Base-by-base conservation (phyloP, 2,888 invertebrate species). In the Mechanitis messenoides region DNA sequence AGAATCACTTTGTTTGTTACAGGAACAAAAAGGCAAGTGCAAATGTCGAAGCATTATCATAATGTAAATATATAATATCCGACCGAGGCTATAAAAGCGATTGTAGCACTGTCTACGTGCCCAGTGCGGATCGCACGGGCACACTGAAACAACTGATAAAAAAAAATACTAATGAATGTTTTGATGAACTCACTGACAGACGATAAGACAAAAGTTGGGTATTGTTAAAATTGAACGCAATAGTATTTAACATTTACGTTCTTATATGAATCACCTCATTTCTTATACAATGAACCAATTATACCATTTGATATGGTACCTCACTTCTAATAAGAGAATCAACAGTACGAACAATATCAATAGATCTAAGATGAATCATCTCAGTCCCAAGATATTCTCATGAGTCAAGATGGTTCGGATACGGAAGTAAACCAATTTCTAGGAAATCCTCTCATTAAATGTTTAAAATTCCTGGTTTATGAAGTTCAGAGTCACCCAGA, bases 101-200 rank as follows among this genome's bases (percentile, higher is more conserved):
- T 50, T 33, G 69, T 59, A 63, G 56, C 66, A 45, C 20, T 45
- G 33, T 28, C 47, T 66, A 71, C 38, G 57, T 69, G 88, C 83
- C 84, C 88, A 89, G 87, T 89, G 86, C 85, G 89, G 88, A 88
- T 87, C 74, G 89, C 74, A 81, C 87, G 85, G 87, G 87, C 85
- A 85, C 72, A 85, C 84, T 73, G 71, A 67, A 81, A 81, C 79
- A 81, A 61, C 74, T 59, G 55, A 58, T 56, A 62, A 68, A 67
- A 62, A 62, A 45, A 47, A 45, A 46, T 55, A 45, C 6, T 2
- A 31, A 50, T 7, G 9, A 31, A 50, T 31, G 28, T 28, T 31
- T 31, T 50, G 31, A 50, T 50, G 31, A 47, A 11, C 31, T 50
- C 50, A 50, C 28, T n/a, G 9, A 28, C 47, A 50, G 28, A 20